A percentile compares a stretch with the other conserved stretches of the same genome.
Evolutionary conservation across 53 echinoderm and acorn worm species (phyloP).

Genomic region (Holothuria leucospilota): DNA sequence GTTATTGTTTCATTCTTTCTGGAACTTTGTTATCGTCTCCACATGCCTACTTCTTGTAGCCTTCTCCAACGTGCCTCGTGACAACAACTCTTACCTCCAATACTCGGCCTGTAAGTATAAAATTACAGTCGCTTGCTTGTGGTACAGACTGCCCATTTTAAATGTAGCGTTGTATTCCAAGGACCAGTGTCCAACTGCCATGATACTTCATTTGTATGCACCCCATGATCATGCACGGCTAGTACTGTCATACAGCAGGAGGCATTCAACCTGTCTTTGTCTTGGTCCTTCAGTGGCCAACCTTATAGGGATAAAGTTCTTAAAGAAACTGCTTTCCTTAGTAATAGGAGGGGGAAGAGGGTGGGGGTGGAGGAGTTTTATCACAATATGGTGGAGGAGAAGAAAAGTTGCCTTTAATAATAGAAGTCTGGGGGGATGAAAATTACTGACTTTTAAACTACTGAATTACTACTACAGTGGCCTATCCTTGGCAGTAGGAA

Average conservation of each 20-base stretch:
- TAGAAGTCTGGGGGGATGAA: too few relatives aligned
- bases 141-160: not conserved
- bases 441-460: too few relatives aligned
- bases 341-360: not conserved
- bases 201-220: not conserved
- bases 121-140: not conserved
- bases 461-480: too few relatives aligned
- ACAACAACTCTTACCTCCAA: slow-evolving; percentile 78
- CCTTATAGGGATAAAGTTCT: too few relatives aligned
- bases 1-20: too few relatives aligned
- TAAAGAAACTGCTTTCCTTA: too few relatives aligned
- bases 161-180: slow-evolving; percentile 1
- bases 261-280: too few relatives aligned
- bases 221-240: slow-evolving; percentile 28
- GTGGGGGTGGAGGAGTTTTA: not conserved
- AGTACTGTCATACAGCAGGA: too few relatives aligned
- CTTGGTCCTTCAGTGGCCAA: too few relatives aligned
- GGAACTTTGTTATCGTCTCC: slow-evolving; percentile 29
- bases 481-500: too few relatives aligned
- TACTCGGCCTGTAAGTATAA: slow-evolving; percentile 78
- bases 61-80: slow-evolving; percentile 73
- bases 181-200: slow-evolving; percentile 4
- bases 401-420: too few relatives aligned
- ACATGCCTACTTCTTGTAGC: slow-evolving; percentile 44
- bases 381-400: too few relatives aligned